Evolutionary conservation across 2,888 invertebrate genomes (phyloP).

Genomic region (Dimorphilus gyrociliatus): DNA sequence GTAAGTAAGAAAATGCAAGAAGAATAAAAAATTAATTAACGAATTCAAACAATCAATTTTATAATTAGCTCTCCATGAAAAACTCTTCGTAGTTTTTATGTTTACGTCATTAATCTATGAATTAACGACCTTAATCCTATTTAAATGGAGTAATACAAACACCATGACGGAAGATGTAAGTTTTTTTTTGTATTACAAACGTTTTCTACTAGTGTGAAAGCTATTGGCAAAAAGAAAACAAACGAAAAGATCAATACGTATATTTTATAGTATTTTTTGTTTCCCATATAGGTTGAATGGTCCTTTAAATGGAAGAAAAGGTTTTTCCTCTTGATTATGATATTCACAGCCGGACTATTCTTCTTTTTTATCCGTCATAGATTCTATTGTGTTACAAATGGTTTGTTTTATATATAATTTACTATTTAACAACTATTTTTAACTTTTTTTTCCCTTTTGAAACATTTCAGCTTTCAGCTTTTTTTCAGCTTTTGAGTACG

Average conservation of each 20-base stretch:
- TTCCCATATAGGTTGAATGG: conserved; percentile 23
- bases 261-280: too few relatives aligned
- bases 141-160: too few relatives aligned
- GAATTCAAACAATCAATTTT: too few relatives aligned
- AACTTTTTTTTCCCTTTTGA: too few relatives aligned
- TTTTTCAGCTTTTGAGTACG: conserved; percentile 82
- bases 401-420: conserved; percentile 39
- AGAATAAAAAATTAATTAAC: too few relatives aligned
- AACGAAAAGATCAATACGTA: too few relatives aligned
- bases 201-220: too few relatives aligned
- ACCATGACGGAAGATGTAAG: too few relatives aligned
- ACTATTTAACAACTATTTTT: too few relatives aligned
- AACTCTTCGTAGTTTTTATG: conserved; percentile 72
- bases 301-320: conserved; percentile 49
- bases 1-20: conserved; percentile 47
- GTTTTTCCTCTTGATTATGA: conserved; percentile 53
- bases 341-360: conserved; percentile 62
- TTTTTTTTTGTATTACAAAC: too few relatives aligned
- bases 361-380: conserved; percentile 77
- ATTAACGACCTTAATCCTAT: conserved; percentile 53
- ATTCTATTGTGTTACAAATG: conserved; percentile 69
- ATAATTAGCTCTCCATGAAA: conserved; percentile 43
- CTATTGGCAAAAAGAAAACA: too few relatives aligned
- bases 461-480: conserved; percentile 72
- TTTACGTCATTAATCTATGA: conserved; percentile 69